phyloP scores from a whole-genome alignment of 2,113 vertebrate genomes.

The Oncorhynchus clarkii region DNA sequence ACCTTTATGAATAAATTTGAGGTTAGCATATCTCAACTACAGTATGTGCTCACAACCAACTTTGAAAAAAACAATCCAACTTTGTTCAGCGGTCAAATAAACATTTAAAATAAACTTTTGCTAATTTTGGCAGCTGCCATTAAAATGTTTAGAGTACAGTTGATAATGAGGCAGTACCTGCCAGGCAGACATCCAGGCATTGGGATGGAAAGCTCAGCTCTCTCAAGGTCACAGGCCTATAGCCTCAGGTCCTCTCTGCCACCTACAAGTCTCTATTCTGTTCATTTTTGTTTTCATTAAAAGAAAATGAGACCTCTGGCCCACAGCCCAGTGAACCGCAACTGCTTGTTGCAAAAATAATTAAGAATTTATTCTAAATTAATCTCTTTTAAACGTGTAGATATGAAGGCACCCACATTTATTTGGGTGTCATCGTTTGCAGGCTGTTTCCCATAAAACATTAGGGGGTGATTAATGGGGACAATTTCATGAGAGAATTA shows the following conservation, averaged over 20 bases:
- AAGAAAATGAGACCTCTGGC: constrained; percentile 15
- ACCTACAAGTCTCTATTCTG: no score
- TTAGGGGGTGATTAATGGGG: constrained; percentile 32
- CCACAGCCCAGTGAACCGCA: constrained; percentile 13
- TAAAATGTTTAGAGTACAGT: background rate
- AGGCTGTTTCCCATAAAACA: constrained; percentile 8
- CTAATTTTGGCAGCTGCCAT: background rate
- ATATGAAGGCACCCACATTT: background rate
- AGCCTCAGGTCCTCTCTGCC: background rate
- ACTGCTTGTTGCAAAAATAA: constrained; percentile 37
- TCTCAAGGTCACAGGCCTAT: no score
- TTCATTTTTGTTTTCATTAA: constrained; percentile 41
- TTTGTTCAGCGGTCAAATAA: no score
- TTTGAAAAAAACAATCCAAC: no score
- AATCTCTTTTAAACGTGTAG: constrained; percentile 17
- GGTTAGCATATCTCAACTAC: no score
- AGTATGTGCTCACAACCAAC: no score
- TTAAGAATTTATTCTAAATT: constrained; percentile 40
- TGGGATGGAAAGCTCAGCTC: no score
- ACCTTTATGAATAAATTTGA: no score
- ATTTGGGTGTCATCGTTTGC: background rate
- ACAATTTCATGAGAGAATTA: constrained; percentile 26
- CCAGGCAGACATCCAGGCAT: no score
- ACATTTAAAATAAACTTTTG: background rate
- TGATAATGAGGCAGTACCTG: background rate